These are phyloP conservation scores for Anastrepha obliqua DNA, from an alignment of 1,140 invertebrate genomes.

Conservation along the genomic window DNA sequence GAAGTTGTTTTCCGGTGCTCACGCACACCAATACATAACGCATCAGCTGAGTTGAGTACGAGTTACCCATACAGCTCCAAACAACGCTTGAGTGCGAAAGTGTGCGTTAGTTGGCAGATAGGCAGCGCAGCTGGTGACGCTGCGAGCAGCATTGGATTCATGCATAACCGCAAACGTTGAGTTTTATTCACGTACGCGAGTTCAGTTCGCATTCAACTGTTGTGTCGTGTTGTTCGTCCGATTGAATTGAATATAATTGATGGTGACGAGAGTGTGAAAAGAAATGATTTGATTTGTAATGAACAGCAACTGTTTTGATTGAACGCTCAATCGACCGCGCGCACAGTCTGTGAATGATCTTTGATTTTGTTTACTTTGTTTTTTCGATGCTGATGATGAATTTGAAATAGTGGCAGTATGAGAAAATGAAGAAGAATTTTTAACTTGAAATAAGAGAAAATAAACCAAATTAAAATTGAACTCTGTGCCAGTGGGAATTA, in stretches of 20 bases:
- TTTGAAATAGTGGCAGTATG: background rate
- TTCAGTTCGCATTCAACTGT: constrained; percentile 60
- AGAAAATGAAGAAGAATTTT: background rate
- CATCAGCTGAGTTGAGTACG: constrained; percentile 11
- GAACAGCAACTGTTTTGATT: constrained; percentile 39
- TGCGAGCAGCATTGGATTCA: constrained; percentile 6
- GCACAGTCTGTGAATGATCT: constrained; percentile 32
- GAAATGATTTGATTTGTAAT: background rate
- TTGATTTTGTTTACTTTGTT: background rate
- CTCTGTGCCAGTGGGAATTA: background rate
- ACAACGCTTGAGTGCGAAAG: background rate
- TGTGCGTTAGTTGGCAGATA: background rate
- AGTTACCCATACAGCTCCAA: background rate
- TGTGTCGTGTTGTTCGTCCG: constrained; percentile 49
- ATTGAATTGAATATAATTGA: constrained; percentile 20
- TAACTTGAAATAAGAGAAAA: background rate
- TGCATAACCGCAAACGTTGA: constrained; percentile 53
- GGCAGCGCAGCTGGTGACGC: constrained; percentile 11
- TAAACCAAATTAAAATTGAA: background rate
- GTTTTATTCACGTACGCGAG: constrained; percentile 58
- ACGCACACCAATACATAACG: background rate
- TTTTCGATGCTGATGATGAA: constrained; percentile 1
- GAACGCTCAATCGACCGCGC: constrained; percentile 31
- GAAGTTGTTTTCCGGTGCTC: background rate
- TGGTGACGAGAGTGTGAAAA: constrained; percentile 28